Conservation (phyloP, 2,888 invertebrate species). For the Ernsta delagoae region DNA sequence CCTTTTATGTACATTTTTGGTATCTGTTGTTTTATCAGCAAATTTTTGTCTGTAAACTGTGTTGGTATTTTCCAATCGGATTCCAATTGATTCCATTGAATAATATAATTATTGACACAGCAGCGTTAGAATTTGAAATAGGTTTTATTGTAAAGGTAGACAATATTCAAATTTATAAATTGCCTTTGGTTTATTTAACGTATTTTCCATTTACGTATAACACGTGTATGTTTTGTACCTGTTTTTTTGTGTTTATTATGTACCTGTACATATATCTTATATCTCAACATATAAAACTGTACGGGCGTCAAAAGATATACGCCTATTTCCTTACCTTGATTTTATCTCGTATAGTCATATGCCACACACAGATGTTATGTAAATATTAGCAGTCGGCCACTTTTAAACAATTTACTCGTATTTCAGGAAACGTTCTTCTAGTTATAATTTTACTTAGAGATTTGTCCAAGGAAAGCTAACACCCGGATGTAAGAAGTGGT, state of each 20-base stretch:
- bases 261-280: too few species aligned
- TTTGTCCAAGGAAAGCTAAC: constrained; percentile 19
- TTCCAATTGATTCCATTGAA: too few species aligned
- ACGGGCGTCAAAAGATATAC: neutral
- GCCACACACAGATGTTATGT: neutral
- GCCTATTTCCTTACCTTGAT: constrained; percentile 7
- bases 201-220: too few species aligned
- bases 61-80: neutral
- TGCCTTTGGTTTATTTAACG: too few species aligned
- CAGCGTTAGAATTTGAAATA: too few species aligned
- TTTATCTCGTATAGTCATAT: constrained; percentile 22
- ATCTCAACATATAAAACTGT: neutral
- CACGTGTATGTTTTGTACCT: too few species aligned
- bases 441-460: constrained; percentile 9
- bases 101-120: too few species aligned
- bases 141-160: too few species aligned
- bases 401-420: neutral
- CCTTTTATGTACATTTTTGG: neutral
- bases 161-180: too few species aligned
- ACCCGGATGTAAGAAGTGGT: constrained; percentile 14
- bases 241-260: too few species aligned
- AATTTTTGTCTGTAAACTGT: neutral
- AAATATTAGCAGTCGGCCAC: neutral
- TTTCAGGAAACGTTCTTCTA: constrained; percentile 21
- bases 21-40: neutral